Percentiles rank a stretch among this genome's conserved stretches.
These are phyloP conservation scores for Mareca strepera DNA, from an alignment of 2,797 vertebrate species.

Conservation along the genomic window DNA sequence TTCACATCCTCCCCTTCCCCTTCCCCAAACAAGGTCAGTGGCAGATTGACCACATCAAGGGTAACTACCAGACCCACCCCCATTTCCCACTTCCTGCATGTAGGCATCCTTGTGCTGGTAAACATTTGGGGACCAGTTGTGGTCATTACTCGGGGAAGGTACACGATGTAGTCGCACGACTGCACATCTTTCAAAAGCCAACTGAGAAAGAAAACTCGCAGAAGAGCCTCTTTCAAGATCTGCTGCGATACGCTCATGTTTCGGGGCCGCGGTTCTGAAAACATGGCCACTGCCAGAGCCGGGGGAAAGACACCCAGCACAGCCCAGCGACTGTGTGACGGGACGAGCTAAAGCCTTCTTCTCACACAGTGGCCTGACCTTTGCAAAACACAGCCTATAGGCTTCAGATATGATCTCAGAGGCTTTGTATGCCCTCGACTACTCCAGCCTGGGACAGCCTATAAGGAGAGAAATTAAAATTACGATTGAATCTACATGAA, in stretches of 20 bases:
- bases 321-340: not conserved
- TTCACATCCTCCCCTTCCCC: conserved; percentile 79
- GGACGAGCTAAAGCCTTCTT: not conserved
- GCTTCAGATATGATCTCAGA: conserved; percentile 52
- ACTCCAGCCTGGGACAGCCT: conserved; percentile 52
- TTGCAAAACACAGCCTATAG: conserved; percentile 39
- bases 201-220: conserved; percentile 51
- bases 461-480: conserved; percentile 65
- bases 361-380: not conserved
- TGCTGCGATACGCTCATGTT: conserved; percentile 18
- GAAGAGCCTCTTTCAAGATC: conserved; percentile 69
- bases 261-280: conserved; percentile 24
- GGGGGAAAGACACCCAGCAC: not conserved
- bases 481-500: conserved; percentile 50
- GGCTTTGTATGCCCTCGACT: conserved; percentile 47
- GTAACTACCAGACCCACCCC: conserved; percentile 82
- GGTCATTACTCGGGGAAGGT: conserved; percentile 65
- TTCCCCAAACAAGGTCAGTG: conserved; percentile 84
- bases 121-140: conserved; percentile 82
- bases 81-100: conserved; percentile 80
- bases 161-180: conserved; percentile 63
- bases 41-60: conserved; percentile 95
- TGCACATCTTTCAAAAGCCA: conserved; percentile 74
- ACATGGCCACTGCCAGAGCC: conserved; percentile 21
- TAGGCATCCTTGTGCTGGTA: conserved; percentile 82